A percentile compares a stretch with the other conserved stretches of the same genome.
Evolutionary conservation across 2,113 vertebrate species (phyloP).

Genomic region (Artemisiospiza belli): DNA sequence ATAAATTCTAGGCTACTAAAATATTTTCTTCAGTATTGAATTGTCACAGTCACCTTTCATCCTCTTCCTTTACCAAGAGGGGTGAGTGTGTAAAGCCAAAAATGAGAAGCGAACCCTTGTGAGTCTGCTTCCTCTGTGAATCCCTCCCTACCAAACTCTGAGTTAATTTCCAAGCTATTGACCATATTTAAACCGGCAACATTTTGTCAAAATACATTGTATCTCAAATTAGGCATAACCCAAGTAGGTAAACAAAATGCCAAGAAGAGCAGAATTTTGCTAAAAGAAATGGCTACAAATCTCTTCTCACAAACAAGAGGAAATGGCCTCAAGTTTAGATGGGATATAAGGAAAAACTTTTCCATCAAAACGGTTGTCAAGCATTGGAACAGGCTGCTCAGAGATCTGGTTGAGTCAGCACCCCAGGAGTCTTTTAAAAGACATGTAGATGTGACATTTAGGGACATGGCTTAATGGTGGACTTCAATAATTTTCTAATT

Average conservation of each 20-base stretch:
- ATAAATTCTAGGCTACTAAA: neutral
- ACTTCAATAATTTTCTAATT: neutral
- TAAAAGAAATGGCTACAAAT: neutral
- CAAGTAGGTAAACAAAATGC: neutral
- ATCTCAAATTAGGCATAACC: neutral
- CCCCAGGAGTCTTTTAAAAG: neutral
- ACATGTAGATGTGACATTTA: neutral
- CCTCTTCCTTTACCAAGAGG: neutral
- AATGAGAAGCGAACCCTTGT: neutral
- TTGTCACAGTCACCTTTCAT: neutral
- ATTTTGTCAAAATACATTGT: neutral
- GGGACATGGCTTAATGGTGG: neutral
- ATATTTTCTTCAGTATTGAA: neutral
- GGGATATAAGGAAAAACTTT: neutral
- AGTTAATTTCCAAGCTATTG: neutral
- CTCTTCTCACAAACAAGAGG: neutral
- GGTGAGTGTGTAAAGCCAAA: neutral
- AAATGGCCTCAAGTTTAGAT: neutral
- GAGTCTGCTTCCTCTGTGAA: neutral
- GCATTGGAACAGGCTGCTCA: neutral
- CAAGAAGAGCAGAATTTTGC: neutral
- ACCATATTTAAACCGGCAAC: neutral
- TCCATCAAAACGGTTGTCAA: neutral
- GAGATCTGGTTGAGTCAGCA: neutral
- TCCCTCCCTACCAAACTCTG: neutral